Base-by-base conservation (phyloP, 2,888 invertebrate genomes). In the Teleogryllus oceanicus region DNA sequence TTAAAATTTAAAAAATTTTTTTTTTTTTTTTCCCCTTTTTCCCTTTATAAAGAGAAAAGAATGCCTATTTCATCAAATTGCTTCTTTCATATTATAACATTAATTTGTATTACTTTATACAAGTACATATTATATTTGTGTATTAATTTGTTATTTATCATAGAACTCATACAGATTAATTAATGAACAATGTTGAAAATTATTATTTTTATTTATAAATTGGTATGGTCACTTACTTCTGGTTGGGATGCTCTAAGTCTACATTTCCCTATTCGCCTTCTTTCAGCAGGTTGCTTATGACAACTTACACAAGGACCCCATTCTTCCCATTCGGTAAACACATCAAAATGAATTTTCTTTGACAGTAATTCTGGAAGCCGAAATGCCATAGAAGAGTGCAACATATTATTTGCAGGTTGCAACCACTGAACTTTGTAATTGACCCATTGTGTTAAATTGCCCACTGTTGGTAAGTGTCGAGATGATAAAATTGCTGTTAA, bases 351-450 rank as follows among this genome's bases (percentile, higher is more conserved):
- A 62, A 62, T n/a, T 18, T n/a, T 62, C 16, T 62, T 62, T 0
- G 62, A 62, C 13, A 13, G 16, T 62, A 18, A 18, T n/a, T n/a
- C 16, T 18, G 13, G 13, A 62, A 13, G 13, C 5, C n/a, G 13
- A 62, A 62, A 62, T 18, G 62, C 13, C n/a, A 8, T 18, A 13
- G 16, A n/a, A 18, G 13, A 18, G 8, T 62, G 16, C 13, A 62
- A 18, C 62, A 62, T 62, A n/a, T 62, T 18, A 62, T 62, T 62
- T 62, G 62, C 62, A 62, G 62, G 62, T n/a, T 62, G 62, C n/a
- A 62, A n/a, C 62, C 62, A 62, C 4, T 13, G 13, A 8, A n/a
- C 62, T 62, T 62, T 13, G n/a, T 62, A 62, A 13, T 18, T n/a
- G 13, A 11, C 62, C 62, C 62, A 62, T 13, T 13, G 16, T 11